Percentiles rank a stretch among this genome's conserved stretches.
Evolutionary conservation across 2,888 invertebrate species (phyloP).

Genomic region (Polyommatus icarus): DNA sequence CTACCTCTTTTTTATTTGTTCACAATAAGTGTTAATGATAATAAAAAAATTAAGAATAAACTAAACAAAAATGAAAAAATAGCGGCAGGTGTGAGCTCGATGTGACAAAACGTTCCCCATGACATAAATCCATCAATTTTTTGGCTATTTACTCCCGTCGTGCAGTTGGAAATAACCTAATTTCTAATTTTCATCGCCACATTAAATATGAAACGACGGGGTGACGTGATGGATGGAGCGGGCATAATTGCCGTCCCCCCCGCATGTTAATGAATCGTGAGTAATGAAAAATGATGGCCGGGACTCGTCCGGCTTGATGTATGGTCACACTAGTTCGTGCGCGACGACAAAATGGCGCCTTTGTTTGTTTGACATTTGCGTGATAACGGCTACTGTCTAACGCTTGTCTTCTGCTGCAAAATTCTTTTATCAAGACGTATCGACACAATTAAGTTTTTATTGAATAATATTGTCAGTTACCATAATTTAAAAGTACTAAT

Average conservation of each 20-base stretch:
- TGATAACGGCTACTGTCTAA: constrained; percentile 9
- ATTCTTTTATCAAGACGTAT: background rate
- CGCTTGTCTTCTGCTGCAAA: background rate
- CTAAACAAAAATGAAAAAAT: background rate
- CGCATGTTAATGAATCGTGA: constrained; percentile 75
- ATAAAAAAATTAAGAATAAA: too few species aligned
- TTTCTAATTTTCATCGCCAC: constrained; percentile 44
- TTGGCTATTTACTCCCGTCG: constrained; percentile 30
- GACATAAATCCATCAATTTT: constrained; percentile 16
- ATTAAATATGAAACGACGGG: constrained; percentile 66
- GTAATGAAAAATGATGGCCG: constrained; percentile 76
- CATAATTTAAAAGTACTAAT: background rate
- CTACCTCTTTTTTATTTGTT: too few species aligned
- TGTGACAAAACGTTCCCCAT: constrained; percentile 24
- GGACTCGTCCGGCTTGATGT: constrained; percentile 56
- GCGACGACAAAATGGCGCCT: constrained; percentile 53
- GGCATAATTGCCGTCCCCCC: constrained; percentile 70
- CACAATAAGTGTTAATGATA: too few species aligned
- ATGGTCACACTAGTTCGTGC: constrained; percentile 61
- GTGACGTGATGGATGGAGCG: constrained; percentile 70
- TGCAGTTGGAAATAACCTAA: constrained; percentile 33
- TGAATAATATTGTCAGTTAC: background rate
- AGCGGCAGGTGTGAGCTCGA: background rate
- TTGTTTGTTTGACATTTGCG: constrained; percentile 29
- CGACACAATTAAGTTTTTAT: background rate